Conservation (phyloP, 1,140 invertebrate genomes). For the Mamestra configurata region DNA sequence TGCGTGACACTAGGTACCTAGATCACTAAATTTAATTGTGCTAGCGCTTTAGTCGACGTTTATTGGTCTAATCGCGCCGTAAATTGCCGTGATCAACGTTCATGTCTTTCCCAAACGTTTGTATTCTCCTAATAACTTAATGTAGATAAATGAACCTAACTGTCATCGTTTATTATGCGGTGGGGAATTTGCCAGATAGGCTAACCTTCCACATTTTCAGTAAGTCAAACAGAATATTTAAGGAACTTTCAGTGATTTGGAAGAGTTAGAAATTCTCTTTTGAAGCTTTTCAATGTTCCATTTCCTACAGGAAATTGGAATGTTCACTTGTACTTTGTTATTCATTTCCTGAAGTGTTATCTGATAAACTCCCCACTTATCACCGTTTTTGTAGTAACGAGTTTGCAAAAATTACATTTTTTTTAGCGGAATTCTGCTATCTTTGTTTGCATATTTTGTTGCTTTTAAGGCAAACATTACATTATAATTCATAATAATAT, state of each 20-base stretch:
- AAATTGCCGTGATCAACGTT: slow-evolving; percentile 24
- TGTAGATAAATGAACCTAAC: slow-evolving; percentile 26
- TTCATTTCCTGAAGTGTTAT: neutral
- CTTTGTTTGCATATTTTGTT: neutral
- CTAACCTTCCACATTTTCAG: slow-evolving; percentile 22
- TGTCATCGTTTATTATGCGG: slow-evolving; percentile 32
- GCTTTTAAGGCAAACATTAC: neutral
- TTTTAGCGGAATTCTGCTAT: too few relatives aligned
- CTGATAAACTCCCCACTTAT: neutral
- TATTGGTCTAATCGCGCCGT: slow-evolving; percentile 17
- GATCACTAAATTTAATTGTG: slow-evolving; percentile 9
- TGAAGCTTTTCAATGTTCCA: neutral
- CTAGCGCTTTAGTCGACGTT: neutral
- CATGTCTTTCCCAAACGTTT: slow-evolving; percentile 23
- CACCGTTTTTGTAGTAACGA: neutral
- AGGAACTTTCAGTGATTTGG: slow-evolving; percentile 10
- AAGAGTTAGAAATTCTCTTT: neutral
- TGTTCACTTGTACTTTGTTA: neutral
- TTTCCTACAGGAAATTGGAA: neutral
- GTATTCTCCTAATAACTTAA: slow-evolving; percentile 29
- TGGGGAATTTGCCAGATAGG: slow-evolving; percentile 13
- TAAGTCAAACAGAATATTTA: slow-evolving; percentile 15
- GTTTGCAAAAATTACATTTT: neutral
- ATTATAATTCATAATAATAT: neutral
- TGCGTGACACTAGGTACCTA: slow-evolving; percentile 13